Base-by-base conservation (phyloP, 2,113 vertebrate species). In the Microcebus tavaratra region DNA sequence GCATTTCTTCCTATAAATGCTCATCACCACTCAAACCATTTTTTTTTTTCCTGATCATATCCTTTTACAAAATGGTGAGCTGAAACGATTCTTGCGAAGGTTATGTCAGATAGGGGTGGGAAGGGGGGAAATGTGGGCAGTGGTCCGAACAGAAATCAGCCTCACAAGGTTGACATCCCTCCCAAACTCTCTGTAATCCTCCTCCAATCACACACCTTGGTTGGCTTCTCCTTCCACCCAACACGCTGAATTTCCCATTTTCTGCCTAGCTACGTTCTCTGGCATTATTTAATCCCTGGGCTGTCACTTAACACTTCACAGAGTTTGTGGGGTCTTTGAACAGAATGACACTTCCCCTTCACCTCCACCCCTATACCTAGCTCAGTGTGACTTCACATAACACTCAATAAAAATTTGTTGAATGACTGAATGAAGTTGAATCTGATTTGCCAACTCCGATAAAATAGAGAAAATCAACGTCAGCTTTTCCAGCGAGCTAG, bases 381-480 rank as follows among this genome's bases (percentile, higher is more conserved):
- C 45, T 94, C 95, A n/a, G 53, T 85, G 31, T 78, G 72, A 93
- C 87, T 93, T 97, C 91, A 88, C 29, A 2, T 34, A 95, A 83
- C 87, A 72, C 87, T 84, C 92, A 73, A 80, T 87, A 97, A 95
- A 96, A 92, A 92, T 96, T 91, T 84, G 95, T 84, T 78, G 95
- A 94, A 84, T 93, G 93, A 96, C 75, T 90, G 93, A 87, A 91
- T 86, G 96, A 91, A 93, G 83, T 53, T 94, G 83, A 95, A 96
- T 93, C 96, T 95, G 96, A 90, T 89, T 97, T 88, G 87, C 95
- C 90, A 95, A 61, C 95, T 67, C 95, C 57, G 80, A 97, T 97
- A 93, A 96, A 97, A 97, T 73, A 91, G 83, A 95, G 45, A 82
- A 96, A 97, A 97, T 96, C 95, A 90, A 93, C 96, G 96, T 90